Percentiles rank a stretch among this genome's conserved stretches.
Evolutionary conservation across 2,113 vertebrate genomes (phyloP).

Genomic region (Pelusios castaneus): DNA sequence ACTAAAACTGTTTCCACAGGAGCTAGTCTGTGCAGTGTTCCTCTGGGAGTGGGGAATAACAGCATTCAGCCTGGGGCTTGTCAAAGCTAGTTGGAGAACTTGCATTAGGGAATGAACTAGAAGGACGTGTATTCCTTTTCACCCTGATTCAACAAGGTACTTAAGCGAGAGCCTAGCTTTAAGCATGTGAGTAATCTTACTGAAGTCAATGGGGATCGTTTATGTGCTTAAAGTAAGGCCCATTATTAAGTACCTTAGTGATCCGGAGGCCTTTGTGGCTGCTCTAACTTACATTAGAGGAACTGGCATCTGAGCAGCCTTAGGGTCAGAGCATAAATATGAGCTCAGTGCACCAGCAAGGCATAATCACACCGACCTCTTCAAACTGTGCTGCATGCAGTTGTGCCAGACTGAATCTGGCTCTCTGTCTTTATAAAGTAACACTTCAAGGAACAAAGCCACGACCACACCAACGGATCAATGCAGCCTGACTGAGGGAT

Average conservation of each 20-base stretch:
- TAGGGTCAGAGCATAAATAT: not conserved
- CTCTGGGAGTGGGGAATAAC: not conserved
- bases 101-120: not conserved
- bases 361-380: not conserved
- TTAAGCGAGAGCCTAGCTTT: not conserved
- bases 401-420: not conserved
- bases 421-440: fast-evolving
- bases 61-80: too few species aligned
- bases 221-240: not conserved
- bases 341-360: fast-evolving
- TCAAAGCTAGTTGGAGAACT: not conserved
- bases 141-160: fast-evolving
- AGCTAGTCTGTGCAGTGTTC: not conserved
- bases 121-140: fast-evolving
- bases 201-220: not conserved
- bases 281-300: not conserved
- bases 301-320: not conserved
- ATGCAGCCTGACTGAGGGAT: not conserved
- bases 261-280: not conserved
- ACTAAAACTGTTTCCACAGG: not conserved
- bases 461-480: fast-evolving
- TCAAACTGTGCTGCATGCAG: not conserved
- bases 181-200: not conserved
- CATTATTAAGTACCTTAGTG: fast-evolving
- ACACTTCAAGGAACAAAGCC: fast-evolving